Evolutionary conservation across 2,888 invertebrate species (phyloP), one percentile per base, ranked within the genome.

Genomic region (Leptodirus hochenwartii): DNA sequence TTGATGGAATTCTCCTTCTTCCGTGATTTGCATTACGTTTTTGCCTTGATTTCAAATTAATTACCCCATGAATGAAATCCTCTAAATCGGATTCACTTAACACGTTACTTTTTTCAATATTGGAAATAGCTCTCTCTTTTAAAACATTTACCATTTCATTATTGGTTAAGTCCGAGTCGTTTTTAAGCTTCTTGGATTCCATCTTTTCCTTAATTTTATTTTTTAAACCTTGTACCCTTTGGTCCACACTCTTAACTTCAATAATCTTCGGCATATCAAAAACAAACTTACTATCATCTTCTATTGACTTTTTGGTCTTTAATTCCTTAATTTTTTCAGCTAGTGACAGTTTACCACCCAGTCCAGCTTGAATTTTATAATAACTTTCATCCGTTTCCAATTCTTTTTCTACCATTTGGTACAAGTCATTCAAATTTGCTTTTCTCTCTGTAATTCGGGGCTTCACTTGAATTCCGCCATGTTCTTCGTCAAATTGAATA

Each of bases 71-170:
- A 8, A 37, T 23, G 8, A 30, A 31, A 22, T 20, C 30, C 17
- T 32, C 29, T 2, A 36, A 22, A 17, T 32, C 35, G 13, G 31
- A 33, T 17, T 32, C 33, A 2, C 25, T 22, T n/a, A 32, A 23
- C 13, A 35, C 34, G 4, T 35, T 15, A 11, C 29, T 26, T 20
- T 24, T 33, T n/a, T 37, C 37, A n/a, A 47, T 45, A 40, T 46
- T 47, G 4, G 38, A 38, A 30, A 42, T 43, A 1, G 50, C 49
- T 24, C 51, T 33, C 10, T 50, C 44, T 16, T 42, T 43, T 28
- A 55, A 37, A 16, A 50, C 44, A 32, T 41, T 43, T 16, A 44
- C 41, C 10, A 51, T 43, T 41, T 54, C 48, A 3, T 34, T 39
- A 29, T 43, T 44, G 10, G 37, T 45, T 30, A 46, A 33, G 33